Percentiles rank a stretch among this genome's conserved stretches.
Evolutionary conservation across 2,113 vertebrate species (phyloP).

Genomic region (Ciconia maguari): DNA sequence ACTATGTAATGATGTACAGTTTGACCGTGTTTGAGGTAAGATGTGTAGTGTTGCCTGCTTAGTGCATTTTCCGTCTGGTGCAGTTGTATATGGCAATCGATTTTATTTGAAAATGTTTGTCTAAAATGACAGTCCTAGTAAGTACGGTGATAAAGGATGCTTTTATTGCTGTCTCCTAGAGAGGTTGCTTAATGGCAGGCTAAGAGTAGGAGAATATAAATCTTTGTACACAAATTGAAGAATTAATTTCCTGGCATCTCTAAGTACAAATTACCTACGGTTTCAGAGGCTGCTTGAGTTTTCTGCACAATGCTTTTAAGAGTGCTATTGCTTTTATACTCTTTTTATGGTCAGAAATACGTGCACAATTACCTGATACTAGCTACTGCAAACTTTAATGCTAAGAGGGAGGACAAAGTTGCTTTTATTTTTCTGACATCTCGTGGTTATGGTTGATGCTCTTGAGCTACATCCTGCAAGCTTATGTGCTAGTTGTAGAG

Average conservation of each 20-base stretch:
- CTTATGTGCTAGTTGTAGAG: neutral
- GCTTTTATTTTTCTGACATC: constrained; percentile 1
- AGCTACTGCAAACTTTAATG: neutral
- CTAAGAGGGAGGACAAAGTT: neutral
- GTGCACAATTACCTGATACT: neutral
- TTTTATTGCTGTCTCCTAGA: constrained; percentile 35
- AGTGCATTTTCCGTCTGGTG: neutral
- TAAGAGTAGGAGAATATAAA: neutral
- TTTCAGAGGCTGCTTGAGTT: neutral
- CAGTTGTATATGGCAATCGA: neutral
- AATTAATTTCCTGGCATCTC: constrained; percentile 49
- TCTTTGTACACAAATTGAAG: constrained; percentile 24
- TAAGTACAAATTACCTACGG: neutral
- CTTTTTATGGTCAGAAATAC: neutral
- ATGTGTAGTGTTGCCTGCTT: neutral
- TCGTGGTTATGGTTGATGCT: neutral
- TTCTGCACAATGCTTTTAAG: constrained; percentile 21
- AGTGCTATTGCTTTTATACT: constrained; percentile 2
- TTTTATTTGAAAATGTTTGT: neutral
- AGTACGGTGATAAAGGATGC: neutral
- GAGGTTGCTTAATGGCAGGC: constrained; percentile 33
- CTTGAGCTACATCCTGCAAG: neutral
- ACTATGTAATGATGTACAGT: constrained; percentile 99
- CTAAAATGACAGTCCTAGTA: neutral
- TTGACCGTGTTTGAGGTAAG: constrained; percentile 99